Base-by-base conservation (phyloP, 2,888 invertebrate genomes). In the Mesodorylaimus sp. region DNA sequence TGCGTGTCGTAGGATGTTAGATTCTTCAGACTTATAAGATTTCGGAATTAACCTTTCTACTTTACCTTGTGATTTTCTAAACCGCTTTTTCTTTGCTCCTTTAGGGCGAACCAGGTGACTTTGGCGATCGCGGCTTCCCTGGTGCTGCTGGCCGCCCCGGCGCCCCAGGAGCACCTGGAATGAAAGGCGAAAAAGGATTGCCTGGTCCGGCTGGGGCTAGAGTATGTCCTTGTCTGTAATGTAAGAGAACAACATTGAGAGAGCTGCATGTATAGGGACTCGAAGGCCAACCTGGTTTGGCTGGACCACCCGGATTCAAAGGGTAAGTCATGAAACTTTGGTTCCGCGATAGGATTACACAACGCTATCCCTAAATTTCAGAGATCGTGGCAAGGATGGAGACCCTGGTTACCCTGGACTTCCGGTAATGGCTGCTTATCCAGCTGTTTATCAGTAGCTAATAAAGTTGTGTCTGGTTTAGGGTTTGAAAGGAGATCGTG, bases 201-300 rank as follows among this genome's bases (percentile, higher is more conserved):
- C 76, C 78, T 41, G 87, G 87, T 56, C 76, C 79, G 49, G 79
- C 83, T 28, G 87, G 87, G 53, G 77, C 78, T 58, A 75, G 82
- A 67, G 86, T 87, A 75, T 73, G 76, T 29, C 42, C 10, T 7
- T 7, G 42, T 10, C 10, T 13, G 24, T 7, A 19, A 42, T 7
- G n/a, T 7, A 19, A 24, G 21, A 24, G 24, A 42, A 7, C 10
- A 42, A 24, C 42, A 24, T 24, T 24, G 36, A n/a, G 36, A 36
- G 13, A 42, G 21, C 42, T n/a, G 7, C 21, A 24, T 24, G n/a
- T 23, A 21, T 3, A 47, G 32, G 42, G 38, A 3, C 36, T 53
- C 25, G 43, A 43, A 21, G 50, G 50, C 5, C 19, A 38, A 23
- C 38, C 81, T 50, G 80, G 81, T 47, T 73, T 74, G 56, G 68